phyloP scores from a whole-genome alignment of 1,140 invertebrate genomes.

The Oreohelix idahoensis region DNA sequence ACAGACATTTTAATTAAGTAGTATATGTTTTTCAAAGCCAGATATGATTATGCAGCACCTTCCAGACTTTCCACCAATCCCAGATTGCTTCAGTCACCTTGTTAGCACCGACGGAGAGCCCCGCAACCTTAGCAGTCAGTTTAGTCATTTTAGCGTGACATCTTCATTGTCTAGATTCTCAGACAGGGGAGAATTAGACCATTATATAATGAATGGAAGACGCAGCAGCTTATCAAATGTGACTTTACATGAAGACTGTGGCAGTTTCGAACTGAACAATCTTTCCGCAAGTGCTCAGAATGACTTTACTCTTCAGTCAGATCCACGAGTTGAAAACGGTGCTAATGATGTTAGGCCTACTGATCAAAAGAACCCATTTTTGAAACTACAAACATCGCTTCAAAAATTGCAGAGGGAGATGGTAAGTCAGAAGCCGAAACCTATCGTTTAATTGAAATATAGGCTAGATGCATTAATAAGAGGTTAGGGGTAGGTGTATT shows the following conservation, averaged over 20 bases:
- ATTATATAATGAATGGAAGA: neutral
- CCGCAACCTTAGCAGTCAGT: neutral
- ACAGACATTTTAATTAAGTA: no score
- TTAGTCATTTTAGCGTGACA: neutral
- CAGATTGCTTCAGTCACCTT: slow-evolving; percentile 27
- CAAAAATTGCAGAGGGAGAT: slow-evolving; percentile 26
- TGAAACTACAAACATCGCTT: slow-evolving; percentile 21
- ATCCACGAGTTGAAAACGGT: neutral
- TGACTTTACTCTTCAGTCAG: neutral
- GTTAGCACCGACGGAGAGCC: neutral
- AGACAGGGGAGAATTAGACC: neutral
- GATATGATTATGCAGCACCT: neutral
- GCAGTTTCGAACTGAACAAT: no score
- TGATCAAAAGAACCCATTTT: slow-evolving; percentile 24
- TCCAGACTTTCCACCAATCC: slow-evolving; percentile 8
- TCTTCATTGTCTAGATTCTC: neutral
- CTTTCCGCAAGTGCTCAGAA: neutral
- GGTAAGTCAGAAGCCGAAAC: slow-evolving; percentile 24
- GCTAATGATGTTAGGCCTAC: neutral
- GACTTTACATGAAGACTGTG: neutral
- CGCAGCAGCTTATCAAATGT: neutral
- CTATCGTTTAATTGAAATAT: no score
- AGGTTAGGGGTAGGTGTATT: no score
- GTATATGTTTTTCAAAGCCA: neutral
- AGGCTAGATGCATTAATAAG: no score